Conservation (phyloP, 2,797 vertebrate genomes). For the Lophotriccus pileatus region DNA sequence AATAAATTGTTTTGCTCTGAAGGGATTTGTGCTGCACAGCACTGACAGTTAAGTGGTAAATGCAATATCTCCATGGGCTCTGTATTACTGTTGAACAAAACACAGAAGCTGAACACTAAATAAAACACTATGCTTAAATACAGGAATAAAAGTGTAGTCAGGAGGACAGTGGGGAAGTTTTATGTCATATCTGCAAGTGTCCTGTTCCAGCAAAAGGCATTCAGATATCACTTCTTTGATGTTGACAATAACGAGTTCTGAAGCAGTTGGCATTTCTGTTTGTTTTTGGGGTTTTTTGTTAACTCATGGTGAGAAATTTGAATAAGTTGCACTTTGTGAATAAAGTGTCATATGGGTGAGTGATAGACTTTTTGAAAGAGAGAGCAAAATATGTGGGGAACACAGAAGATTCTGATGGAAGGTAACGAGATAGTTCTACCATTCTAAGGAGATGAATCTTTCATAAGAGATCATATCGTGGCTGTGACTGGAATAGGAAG, state of each 20-base stretch:
- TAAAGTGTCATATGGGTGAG: not conserved
- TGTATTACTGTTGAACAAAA: not conserved
- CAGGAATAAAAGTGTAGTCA: not conserved
- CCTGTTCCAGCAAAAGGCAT: not conserved
- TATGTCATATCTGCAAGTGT: not conserved
- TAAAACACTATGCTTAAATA: not conserved
- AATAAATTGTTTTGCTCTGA: not conserved
- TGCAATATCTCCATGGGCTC: not conserved
- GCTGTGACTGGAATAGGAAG: not conserved
- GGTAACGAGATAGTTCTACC: not conserved
- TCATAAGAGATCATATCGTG: not conserved
- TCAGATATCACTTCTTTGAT: not conserved
- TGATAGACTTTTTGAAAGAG: not conserved
- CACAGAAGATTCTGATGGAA: not conserved
- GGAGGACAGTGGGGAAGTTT: not conserved
- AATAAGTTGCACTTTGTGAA: not conserved
- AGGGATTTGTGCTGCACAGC: not conserved
- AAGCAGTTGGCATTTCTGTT: not conserved
- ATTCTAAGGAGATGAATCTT: not conserved
- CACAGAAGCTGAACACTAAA: not conserved
- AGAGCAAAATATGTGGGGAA: not conserved
- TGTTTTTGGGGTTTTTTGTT: not conserved
- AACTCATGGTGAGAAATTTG: not conserved
- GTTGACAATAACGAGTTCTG: not conserved
- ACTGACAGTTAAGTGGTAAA: not conserved